These are phyloP conservation scores for Tribolium madens DNA, from an alignment of 1,140 invertebrate species.

Conservation along the genomic window DNA sequence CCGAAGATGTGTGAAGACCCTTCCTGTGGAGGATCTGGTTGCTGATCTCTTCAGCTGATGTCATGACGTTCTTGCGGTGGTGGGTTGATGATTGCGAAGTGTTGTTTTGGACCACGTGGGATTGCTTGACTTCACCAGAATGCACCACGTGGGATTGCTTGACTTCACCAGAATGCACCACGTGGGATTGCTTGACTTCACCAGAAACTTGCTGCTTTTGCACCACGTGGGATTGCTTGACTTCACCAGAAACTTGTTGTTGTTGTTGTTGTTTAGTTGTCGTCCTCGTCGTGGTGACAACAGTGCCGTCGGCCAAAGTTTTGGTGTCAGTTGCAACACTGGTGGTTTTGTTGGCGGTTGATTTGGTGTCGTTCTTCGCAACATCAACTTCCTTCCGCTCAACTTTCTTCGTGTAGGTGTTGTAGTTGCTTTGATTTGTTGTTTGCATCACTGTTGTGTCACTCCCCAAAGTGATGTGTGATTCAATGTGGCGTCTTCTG, in stretches of 20 bases:
- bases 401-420: conserved; percentile 70
- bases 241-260: conserved; percentile 39
- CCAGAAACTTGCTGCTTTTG: no score
- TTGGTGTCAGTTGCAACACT: conserved; percentile 64
- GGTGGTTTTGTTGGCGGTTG: conserved; percentile 51
- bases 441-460: conserved; percentile 69
- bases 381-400: conserved; percentile 59
- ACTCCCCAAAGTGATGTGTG: conserved; percentile 73
- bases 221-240: no score
- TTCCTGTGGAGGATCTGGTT: conserved; percentile 84
- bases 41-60: conserved; percentile 77
- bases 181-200: no score
- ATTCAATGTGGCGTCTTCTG: conserved; percentile 72
- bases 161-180: no score
- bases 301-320: conserved; percentile 69
- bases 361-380: conserved; percentile 56
- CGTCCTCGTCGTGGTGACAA: conserved; percentile 68
- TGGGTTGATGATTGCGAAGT: conserved; percentile 56
- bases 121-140: no score
- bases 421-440: conserved; percentile 73
- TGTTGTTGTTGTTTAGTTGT: conserved; percentile 63
- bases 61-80: conserved; percentile 79
- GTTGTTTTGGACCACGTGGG: no score
- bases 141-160: no score
- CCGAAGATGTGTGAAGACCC: conserved; percentile 70